Percentiles rank a stretch among this genome's conserved stretches.
phyloP scores from a whole-genome alignment of 2,888 invertebrate species.

The Dichetophora obliterata region DNA sequence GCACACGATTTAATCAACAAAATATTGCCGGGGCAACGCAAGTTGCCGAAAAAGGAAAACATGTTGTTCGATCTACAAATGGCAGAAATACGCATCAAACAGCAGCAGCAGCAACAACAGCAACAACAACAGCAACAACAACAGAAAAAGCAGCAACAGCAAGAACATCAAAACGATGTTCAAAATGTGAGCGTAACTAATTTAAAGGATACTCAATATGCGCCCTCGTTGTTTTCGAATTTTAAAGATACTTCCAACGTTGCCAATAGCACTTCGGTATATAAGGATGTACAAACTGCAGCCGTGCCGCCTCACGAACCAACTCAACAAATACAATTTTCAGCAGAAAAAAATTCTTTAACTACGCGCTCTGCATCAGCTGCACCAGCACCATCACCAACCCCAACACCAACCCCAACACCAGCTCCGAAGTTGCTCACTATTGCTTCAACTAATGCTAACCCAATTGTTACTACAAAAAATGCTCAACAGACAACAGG shows the following conservation, averaged over 20 bases:
- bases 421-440: not conserved
- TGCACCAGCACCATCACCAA: not conserved
- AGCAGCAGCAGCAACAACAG: not conserved
- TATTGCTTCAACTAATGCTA: not conserved
- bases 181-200: not conserved
- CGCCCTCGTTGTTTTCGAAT: not conserved
- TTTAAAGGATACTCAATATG: not conserved
- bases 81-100: conserved; percentile 13
- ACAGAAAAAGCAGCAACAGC: conserved; percentile 11
- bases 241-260: not conserved
- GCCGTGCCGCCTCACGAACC: conserved; percentile 12
- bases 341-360: not conserved
- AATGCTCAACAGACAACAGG: not conserved
- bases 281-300: conserved; percentile 19
- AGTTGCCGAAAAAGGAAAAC: conserved; percentile 19
- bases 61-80: conserved; percentile 23
- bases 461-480: not conserved
- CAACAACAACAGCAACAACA: too few species aligned
- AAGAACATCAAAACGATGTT: not conserved
- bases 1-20: not conserved
- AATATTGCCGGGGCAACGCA: conserved; percentile 7
- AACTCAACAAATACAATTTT: not conserved
- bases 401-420: not conserved
- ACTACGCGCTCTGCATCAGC: not conserved
- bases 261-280: not conserved